A percentile compares a stretch with the other conserved stretches of the same genome.
phyloP scores from a whole-genome alignment of 2,113 vertebrate species.

The Psephotus haematonotus region DNA sequence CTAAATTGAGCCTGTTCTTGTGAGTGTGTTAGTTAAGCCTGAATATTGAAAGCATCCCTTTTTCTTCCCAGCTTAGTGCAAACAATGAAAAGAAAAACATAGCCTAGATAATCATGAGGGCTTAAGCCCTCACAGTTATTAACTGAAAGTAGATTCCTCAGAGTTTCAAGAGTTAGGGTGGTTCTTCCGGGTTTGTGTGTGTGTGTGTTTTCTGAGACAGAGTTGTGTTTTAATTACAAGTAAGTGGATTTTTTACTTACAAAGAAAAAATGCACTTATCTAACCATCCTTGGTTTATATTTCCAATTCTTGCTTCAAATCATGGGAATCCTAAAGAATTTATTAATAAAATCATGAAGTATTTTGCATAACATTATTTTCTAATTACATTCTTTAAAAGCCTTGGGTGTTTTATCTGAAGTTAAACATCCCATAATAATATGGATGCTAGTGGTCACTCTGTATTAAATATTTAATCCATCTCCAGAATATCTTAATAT shows the following conservation, averaged over 20 bases:
- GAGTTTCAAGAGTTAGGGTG: neutral
- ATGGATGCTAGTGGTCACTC: neutral
- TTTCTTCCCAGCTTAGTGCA: neutral
- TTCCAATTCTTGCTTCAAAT: neutral
- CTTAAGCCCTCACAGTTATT: neutral
- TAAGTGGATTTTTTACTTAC: neutral
- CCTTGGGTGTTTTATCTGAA: neutral
- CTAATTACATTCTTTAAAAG: neutral
- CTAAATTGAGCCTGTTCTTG: neutral
- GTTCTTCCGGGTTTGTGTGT: neutral
- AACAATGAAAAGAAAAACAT: neutral
- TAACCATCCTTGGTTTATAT: neutral
- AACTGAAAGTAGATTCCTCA: neutral
- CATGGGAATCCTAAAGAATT: neutral
- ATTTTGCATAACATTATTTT: neutral
- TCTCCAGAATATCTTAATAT: neutral
- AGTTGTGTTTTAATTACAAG: neutral
- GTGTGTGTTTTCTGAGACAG: neutral
- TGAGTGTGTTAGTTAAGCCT: neutral
- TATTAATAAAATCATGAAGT: neutral
- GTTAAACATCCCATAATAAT: neutral
- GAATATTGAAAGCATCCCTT: neutral
- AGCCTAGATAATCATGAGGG: neutral
- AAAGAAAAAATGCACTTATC: neutral
- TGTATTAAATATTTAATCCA: neutral